phyloP scores from a whole-genome alignment of 2,113 vertebrate species.

The Ursus arctos region DNA sequence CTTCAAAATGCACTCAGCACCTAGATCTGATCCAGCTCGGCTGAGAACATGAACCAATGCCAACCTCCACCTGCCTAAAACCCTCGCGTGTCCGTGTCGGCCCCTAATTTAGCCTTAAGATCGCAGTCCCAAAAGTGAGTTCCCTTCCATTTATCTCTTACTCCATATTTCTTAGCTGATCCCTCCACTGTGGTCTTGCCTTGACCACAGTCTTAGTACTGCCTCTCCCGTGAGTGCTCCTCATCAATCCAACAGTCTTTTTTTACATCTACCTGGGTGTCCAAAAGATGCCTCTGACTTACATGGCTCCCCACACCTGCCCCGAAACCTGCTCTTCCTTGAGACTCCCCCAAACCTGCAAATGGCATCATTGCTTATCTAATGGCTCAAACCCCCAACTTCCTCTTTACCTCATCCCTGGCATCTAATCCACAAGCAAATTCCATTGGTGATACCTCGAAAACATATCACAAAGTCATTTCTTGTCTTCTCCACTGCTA shows the following conservation, averaged over 20 bases:
- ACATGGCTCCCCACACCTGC: rapidly evolving
- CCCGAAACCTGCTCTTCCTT: background rate
- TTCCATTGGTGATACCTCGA: rapidly evolving
- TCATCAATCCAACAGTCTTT: background rate
- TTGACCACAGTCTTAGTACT: background rate
- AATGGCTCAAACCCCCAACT: background rate
- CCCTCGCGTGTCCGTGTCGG: background rate
- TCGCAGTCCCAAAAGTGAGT: background rate
- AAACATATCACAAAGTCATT: background rate
- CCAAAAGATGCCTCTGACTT: background rate
- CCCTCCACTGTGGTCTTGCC: background rate
- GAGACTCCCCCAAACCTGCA: background rate
- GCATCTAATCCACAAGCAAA: background rate
- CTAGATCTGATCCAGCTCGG: background rate
- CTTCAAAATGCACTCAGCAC: background rate
- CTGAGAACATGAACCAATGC: background rate
- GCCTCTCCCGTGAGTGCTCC: background rate
- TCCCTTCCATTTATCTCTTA: background rate
- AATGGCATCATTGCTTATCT: no score
- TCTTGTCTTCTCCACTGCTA: background rate
- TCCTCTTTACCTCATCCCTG: background rate
- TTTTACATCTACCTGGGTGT: background rate
- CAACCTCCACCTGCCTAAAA: background rate
- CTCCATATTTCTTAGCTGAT: background rate
- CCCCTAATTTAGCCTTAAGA: background rate